phyloP scores from a whole-genome alignment of 1,140 invertebrate species.

The Cyclina sinensis region DNA sequence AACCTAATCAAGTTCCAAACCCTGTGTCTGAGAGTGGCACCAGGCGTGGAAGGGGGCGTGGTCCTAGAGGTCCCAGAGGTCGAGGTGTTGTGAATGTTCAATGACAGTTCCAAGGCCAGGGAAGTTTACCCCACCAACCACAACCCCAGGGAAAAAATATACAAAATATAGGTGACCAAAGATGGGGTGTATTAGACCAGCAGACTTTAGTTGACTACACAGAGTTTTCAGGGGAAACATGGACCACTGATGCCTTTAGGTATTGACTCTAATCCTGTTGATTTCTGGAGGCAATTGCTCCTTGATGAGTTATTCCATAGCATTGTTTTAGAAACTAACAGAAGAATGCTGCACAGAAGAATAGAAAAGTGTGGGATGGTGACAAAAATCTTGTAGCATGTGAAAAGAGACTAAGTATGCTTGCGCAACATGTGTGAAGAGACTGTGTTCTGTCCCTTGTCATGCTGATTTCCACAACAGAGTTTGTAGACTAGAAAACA shows the following conservation, averaged over 20 bases:
- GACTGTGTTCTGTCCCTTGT: not conserved
- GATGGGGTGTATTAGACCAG: constrained; percentile 6
- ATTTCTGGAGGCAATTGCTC: constrained; percentile 28
- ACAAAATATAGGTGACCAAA: constrained; percentile 5
- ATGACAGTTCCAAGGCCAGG: too few relatives aligned
- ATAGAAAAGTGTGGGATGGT: constrained; percentile 16
- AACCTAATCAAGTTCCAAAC: not conserved
- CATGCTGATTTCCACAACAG: not conserved
- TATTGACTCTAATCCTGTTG: constrained; percentile 20
- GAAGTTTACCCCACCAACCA: not conserved
- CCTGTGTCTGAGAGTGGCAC: not conserved
- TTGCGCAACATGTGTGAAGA: not conserved
- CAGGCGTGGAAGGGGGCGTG: not conserved
- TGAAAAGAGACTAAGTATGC: not conserved
- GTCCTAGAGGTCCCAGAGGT: not conserved
- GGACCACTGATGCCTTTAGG: constrained; percentile 8
- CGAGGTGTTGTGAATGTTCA: constrained; percentile 6
- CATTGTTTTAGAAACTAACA: constrained; percentile 25
- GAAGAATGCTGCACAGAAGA: not conserved
- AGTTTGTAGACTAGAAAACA: not conserved
- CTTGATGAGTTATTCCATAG: constrained; percentile 19
- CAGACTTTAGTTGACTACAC: not conserved
- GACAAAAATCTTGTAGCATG: not conserved
- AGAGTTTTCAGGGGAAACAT: not conserved
- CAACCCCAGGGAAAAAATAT: constrained; percentile 1